phyloP scores from a whole-genome alignment of 2,797 vertebrate species.

The Triplophysa bombifrons region DNA sequence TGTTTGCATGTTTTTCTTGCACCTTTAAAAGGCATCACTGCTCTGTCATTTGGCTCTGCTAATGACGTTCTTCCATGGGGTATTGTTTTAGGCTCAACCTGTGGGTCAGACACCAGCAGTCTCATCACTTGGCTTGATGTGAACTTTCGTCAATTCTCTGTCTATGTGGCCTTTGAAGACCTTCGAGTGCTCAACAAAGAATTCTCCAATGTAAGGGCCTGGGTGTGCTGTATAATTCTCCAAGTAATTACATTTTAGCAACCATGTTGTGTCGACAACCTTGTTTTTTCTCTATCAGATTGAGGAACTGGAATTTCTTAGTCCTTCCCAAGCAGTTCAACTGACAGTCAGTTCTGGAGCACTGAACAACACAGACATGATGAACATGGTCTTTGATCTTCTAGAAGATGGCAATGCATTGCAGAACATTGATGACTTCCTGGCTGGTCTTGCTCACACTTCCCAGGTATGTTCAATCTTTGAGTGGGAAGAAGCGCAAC shows the following conservation, averaged over 20 bases:
- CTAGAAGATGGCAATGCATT: slow-evolving; percentile 54
- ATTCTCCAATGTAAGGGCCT: no score
- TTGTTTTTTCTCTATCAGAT: background rate
- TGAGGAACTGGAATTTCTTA: slow-evolving; percentile 7
- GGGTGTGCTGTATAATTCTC: background rate
- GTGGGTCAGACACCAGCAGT: no score
- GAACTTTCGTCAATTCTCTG: no score
- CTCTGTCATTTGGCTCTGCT: background rate
- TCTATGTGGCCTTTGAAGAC: no score
- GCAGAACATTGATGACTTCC: slow-evolving; percentile 57
- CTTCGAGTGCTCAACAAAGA: no score
- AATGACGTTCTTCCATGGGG: background rate
- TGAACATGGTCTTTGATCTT: slow-evolving; percentile 53
- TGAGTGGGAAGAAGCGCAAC: background rate
- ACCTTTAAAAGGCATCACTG: no score
- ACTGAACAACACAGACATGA: slow-evolving; percentile 36
- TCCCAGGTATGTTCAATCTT: slow-evolving; percentile 36
- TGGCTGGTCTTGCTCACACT: slow-evolving; percentile 37
- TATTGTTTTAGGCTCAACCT: no score
- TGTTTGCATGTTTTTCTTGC: no score
- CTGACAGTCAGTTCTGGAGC: slow-evolving; percentile 12
- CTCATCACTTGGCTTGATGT: no score
- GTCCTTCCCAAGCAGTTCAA: background rate
- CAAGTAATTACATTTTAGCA: background rate
- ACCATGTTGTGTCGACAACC: background rate